Percentiles rank a stretch among this genome's conserved stretches.
These are phyloP conservation scores for Pachyrhynchus sulphureomaculatus DNA, from an alignment of 1,140 invertebrate genomes.

Conservation along the genomic window DNA sequence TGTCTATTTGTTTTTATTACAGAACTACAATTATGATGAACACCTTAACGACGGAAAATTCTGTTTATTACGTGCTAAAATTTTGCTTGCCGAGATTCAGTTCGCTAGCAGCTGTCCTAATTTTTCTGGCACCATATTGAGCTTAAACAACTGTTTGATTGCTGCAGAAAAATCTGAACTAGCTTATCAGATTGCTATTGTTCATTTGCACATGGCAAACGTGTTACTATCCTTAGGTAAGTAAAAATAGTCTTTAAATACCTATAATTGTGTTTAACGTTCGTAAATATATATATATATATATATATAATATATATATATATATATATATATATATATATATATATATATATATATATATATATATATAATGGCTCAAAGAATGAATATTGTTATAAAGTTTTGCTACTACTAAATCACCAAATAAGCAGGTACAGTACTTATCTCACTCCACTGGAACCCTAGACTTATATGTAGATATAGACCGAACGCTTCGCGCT, in stretches of 20 bases:
- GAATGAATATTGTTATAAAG: too few species aligned
- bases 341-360: too few species aligned
- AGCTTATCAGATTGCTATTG: conserved; percentile 70
- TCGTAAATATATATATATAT: too few species aligned
- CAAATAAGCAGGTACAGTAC: too few species aligned
- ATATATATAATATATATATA: too few species aligned
- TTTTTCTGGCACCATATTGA: conserved; percentile 57
- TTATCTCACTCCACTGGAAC: too few species aligned
- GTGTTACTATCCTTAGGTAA: conserved; percentile 63
- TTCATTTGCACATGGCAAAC: conserved; percentile 78
- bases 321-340: too few species aligned
- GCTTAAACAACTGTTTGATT: conserved; percentile 70
- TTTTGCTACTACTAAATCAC: too few species aligned
- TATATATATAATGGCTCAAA: too few species aligned
- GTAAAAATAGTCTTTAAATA: neutral
- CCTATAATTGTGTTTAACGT: too few species aligned
- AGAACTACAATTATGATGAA: conserved; percentile 25
- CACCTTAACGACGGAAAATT: conserved; percentile 29
- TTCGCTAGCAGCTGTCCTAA: conserved; percentile 52
- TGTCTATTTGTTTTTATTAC: neutral
- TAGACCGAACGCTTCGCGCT: too few species aligned
- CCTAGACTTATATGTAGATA: too few species aligned
- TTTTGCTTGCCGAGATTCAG: conserved; percentile 72
- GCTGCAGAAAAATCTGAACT: conserved; percentile 71
- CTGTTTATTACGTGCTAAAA: conserved; percentile 58